Percentiles rank a stretch among this genome's conserved stretches.
These are phyloP conservation scores for Zaprionus lachaisei DNA, from an alignment of 1,140 invertebrate genomes.

Conservation along the genomic window DNA sequence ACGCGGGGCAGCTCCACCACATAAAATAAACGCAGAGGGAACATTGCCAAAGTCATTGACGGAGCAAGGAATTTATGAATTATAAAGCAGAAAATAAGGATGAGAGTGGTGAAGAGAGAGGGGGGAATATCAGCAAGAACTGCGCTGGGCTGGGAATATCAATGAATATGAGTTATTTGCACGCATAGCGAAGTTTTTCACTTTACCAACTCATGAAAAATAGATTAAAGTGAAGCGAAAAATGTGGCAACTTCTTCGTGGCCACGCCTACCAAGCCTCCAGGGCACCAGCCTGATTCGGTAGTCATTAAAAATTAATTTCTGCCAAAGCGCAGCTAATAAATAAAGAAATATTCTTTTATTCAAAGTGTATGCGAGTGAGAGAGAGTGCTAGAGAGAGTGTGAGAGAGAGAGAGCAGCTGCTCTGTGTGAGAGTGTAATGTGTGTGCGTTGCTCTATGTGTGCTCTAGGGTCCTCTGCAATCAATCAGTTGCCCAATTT, in stretches of 20 bases:
- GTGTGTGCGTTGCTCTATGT: conserved; percentile 10
- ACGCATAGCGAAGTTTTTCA: conserved; percentile 73
- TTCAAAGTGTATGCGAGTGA: conserved; percentile 5
- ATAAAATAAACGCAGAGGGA: conserved; percentile 36
- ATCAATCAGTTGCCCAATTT: conserved; percentile 54
- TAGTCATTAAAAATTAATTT: conserved; percentile 80
- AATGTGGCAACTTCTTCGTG: conserved; percentile 18
- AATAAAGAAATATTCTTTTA: conserved; percentile 70
- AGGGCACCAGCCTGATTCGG: not conserved
- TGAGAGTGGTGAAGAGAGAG: not conserved
- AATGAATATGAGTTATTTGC: conserved; percentile 80
- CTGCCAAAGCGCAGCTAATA: conserved; percentile 79
- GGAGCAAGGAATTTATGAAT: conserved; percentile 67
- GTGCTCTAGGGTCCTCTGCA: conserved; percentile 23
- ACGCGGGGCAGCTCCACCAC: conserved; percentile 39
- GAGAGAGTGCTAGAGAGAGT: not conserved
- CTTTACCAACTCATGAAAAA: conserved; percentile 80
- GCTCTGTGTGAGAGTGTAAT: conserved; percentile 2
- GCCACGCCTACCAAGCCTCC: not conserved
- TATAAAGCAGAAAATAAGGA: conserved; percentile 46
- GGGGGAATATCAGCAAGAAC: not conserved
- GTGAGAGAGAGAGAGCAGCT: not conserved
- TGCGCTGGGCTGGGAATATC: conserved; percentile 59
- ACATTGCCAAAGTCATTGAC: conserved; percentile 77
- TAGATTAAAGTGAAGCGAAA: conserved; percentile 70